Evolutionary conservation across 2,888 invertebrate genomes (phyloP).

Genomic region (Drosophila prolongata): DNA sequence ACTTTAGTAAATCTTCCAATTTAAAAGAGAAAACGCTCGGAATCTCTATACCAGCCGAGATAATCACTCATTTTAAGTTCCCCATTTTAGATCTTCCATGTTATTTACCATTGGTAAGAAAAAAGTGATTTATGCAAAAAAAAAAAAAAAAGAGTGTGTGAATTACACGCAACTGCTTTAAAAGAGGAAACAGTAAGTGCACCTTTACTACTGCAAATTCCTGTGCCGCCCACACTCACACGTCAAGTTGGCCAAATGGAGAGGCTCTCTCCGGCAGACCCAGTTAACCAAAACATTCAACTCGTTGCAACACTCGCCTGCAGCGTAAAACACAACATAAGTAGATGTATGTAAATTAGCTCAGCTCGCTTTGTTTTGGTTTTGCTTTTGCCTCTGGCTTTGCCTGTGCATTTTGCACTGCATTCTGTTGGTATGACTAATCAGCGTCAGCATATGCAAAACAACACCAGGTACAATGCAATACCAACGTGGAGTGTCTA

Average conservation of each 20-base stretch:
- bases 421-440: slow-evolving; percentile 73
- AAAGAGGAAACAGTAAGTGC: slow-evolving; percentile 14
- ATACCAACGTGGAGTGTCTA: slow-evolving; percentile 11
- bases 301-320: slow-evolving; percentile 37
- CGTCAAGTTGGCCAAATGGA: slow-evolving; percentile 11
- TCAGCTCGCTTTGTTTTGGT: slow-evolving; percentile 53
- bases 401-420: slow-evolving; percentile 27
- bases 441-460: slow-evolving; percentile 50
- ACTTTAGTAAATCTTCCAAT: slow-evolving; percentile 7
- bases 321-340: slow-evolving; percentile 35
- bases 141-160: slow-evolving; percentile 14
- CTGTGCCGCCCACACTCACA: slow-evolving; percentile 4
- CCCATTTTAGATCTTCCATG: slow-evolving; percentile 18
- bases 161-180: slow-evolving; percentile 16
- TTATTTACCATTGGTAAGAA: slow-evolving; percentile 1
- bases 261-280: slow-evolving; percentile 34
- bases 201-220: slow-evolving; percentile 3
- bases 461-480: slow-evolving; percentile 34
- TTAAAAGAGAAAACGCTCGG: slow-evolving; percentile 28
- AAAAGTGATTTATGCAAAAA: slow-evolving; percentile 43
- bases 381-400: slow-evolving; percentile 23
- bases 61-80: slow-evolving; percentile 32
- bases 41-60: slow-evolving; percentile 13
- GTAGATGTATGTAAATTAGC: slow-evolving; percentile 67
- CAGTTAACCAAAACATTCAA: slow-evolving; percentile 55